Conservation (phyloP, 2,888 invertebrate genomes). For the Caenorhabditis drosophilae region DNA sequence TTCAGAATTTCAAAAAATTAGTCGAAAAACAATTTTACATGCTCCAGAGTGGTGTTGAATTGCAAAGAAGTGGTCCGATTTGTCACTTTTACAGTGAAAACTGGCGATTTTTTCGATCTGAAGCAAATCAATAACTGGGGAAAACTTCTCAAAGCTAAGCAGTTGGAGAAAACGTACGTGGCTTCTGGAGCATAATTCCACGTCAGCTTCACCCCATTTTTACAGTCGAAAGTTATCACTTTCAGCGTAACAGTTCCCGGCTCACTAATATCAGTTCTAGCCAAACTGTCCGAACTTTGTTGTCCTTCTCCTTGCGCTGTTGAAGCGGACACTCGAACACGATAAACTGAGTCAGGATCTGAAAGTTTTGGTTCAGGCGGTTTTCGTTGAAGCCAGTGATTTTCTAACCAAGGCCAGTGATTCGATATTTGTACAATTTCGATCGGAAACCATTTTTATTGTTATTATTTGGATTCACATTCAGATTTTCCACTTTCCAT, state of each 20-base stretch:
- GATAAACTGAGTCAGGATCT: conserved; percentile 57
- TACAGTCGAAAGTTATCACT: conserved; percentile 40
- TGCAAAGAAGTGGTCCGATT: conserved; percentile 24
- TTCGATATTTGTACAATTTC: conserved; percentile 35
- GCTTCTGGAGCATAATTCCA: conserved; percentile 30
- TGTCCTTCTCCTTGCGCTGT: conserved; percentile 62
- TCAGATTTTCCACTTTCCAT: conserved; percentile 46
- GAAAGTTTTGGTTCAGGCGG: conserved; percentile 21
- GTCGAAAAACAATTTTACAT: not conserved
- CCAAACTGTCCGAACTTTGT: conserved; percentile 52
- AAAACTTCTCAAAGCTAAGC: not conserved
- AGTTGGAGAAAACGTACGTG: conserved; percentile 7
- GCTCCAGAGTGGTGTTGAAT: conserved; percentile 31
- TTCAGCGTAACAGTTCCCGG: conserved; percentile 40
- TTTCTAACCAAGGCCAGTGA: conserved; percentile 35
- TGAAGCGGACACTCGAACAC: conserved; percentile 57
- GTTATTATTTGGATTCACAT: conserved; percentile 26
- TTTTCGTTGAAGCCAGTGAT: no score
- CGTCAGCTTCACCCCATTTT: conserved; percentile 28
- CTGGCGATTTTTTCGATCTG: conserved; percentile 26
- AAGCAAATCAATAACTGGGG: not conserved
- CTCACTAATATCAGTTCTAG: conserved; percentile 49
- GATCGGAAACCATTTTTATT: conserved; percentile 23
- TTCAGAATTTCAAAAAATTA: conserved; percentile 2
- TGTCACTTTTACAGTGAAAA: conserved; percentile 28